Evolutionary conservation across 1,140 invertebrate genomes (phyloP).

Genomic region (Venustaconcha ellipsiformis): DNA sequence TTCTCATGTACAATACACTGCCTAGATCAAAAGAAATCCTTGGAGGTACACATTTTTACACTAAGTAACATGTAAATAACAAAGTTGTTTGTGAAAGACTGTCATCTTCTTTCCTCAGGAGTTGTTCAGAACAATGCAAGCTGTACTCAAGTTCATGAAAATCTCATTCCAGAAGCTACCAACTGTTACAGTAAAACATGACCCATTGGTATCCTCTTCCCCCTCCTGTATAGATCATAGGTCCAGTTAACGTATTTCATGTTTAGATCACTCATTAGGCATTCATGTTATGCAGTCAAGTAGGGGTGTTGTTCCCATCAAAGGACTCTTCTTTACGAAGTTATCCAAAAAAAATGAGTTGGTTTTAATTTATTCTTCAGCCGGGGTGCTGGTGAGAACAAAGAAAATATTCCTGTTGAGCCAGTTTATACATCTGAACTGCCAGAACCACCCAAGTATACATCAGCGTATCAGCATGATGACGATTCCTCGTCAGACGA

Average conservation of each 20-base stretch:
- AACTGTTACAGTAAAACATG: background rate
- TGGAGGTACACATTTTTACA: too few species aligned
- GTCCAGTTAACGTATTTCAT: too few species aligned
- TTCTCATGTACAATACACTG: too few species aligned
- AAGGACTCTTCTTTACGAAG: background rate
- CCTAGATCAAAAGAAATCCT: too few species aligned
- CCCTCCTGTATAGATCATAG: slow-evolving; percentile 4
- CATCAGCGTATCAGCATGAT: slow-evolving; percentile 29
- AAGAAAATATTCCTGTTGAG: slow-evolving; percentile 45
- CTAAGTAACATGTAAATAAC: too few species aligned
- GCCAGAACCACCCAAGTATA: slow-evolving; percentile 35
- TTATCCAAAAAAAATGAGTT: background rate
- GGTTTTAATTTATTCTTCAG: background rate
- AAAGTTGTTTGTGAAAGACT: too few species aligned
- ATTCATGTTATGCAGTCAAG: background rate
- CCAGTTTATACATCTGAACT: slow-evolving; percentile 27
- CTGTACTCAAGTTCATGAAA: too few species aligned
- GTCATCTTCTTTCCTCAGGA: too few species aligned
- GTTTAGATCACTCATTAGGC: too few species aligned
- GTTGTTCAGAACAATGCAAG: too few species aligned
- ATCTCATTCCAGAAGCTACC: too few species aligned
- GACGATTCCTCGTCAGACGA: slow-evolving; percentile 62
- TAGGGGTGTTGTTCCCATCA: background rate
- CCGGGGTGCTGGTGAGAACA: slow-evolving; percentile 38
- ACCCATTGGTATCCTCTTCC: slow-evolving; percentile 25